A percentile compares a stretch with the other conserved stretches of the same genome.
Conservation (phyloP, 2,888 invertebrate genomes). For the Merodon equestris region DNA sequence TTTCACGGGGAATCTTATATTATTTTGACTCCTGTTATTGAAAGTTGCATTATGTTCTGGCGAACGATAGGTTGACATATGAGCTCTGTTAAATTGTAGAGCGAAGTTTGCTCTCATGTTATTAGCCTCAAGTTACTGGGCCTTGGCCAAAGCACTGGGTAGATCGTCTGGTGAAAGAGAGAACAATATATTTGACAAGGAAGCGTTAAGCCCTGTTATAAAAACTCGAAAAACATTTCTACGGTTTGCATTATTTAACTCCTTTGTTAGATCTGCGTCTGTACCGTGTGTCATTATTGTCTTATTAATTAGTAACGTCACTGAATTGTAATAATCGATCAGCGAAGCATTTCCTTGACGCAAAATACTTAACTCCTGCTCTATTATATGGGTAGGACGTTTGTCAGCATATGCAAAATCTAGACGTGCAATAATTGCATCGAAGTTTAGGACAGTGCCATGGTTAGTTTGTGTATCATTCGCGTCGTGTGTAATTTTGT, state of each 20-base stretch:
- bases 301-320: conserved; percentile 1
- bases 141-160: conserved; percentile 37
- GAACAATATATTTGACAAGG: conserved; percentile 29
- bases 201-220: conserved; percentile 6
- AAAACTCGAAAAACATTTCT: neutral
- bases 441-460: conserved; percentile 53
- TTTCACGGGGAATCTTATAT: conserved; percentile 1
- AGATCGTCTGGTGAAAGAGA: conserved; percentile 36
- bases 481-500: conserved; percentile 29
- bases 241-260: neutral
- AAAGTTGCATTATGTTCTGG: neutral
- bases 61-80: neutral
- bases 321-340: neutral
- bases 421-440: conserved; percentile 54
- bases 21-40: neutral
- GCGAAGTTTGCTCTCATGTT: conserved; percentile 34
- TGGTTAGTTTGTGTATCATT: conserved; percentile 42
- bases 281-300: conserved; percentile 8
- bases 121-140: conserved; percentile 25
- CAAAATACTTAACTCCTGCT: conserved; percentile 50
- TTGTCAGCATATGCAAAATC: conserved; percentile 67
- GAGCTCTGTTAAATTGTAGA: conserved; percentile 5
- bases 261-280: neutral
- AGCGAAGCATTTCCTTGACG: neutral
- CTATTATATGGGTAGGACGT: conserved; percentile 49